phyloP scores from a whole-genome alignment of 53 echinoderm and acorn worm genomes.

The Crossaster papposus region DNA sequence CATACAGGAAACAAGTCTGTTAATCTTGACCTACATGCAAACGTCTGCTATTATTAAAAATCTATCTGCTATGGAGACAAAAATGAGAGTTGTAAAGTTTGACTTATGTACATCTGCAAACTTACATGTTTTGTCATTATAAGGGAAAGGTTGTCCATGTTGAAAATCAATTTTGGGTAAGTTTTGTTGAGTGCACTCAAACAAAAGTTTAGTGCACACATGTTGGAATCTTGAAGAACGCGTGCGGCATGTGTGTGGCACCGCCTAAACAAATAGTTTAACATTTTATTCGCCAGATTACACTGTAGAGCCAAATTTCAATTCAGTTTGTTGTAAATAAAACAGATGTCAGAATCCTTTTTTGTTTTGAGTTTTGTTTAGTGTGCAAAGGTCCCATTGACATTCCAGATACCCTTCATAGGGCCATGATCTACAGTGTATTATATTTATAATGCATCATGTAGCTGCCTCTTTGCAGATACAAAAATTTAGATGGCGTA shows the following conservation, averaged over 20 bases:
- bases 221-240: too few relatives aligned
- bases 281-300: too few relatives aligned
- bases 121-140: not conserved
- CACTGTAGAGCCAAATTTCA: too few relatives aligned
- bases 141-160: not conserved
- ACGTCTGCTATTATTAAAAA: not conserved
- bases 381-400: too few relatives aligned
- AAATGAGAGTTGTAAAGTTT: not conserved
- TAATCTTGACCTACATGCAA: not conserved
- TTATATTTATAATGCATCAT: not conserved
- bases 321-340: too few relatives aligned
- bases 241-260: too few relatives aligned
- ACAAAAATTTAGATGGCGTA: not conserved
- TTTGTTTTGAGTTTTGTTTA: too few relatives aligned
- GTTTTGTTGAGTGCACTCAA: not conserved
- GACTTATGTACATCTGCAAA: conserved; percentile 13
- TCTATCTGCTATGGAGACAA: not conserved
- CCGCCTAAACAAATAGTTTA: too few relatives aligned
- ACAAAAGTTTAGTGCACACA: not conserved
- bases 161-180: not conserved
- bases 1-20: conserved; percentile 3
- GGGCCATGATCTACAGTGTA: not conserved
- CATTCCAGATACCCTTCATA: not conserved
- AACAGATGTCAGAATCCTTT: too few relatives aligned
- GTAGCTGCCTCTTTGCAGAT: not conserved